Evolutionary conservation across 1,140 invertebrate genomes (phyloP), one percentile per base, ranked within the genome.

Genomic region (Drosophila simulans): DNA sequence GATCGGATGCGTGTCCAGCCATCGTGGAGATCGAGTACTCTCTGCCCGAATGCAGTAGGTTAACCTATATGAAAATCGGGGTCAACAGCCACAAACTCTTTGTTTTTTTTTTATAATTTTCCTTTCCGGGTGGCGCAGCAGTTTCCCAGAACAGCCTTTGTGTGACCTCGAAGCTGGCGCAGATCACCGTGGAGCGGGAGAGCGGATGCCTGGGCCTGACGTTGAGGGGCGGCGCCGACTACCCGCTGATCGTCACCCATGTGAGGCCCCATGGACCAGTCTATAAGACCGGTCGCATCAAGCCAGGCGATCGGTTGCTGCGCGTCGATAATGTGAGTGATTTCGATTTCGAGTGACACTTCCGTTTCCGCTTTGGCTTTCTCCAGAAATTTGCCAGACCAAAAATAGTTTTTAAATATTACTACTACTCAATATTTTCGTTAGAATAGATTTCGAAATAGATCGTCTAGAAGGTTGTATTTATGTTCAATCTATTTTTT

Each of bases 261-360:
- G 96, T 99, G 3, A 94, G 97, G 77, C 95, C 96, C 1, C 96
- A 97, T 52, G 97, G 98, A 0, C 96, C 98, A 0, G 97, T 97
- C 12, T 97, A 98, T 75, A 96, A 93, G 64, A 94, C 94, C 11
- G 94, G 96, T 2, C 95, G 97, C 37, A 95, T 98, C 48, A 96
- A 97, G 91, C 95, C 96, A 8, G 97, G 97, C 2, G 98, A 99
- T 92, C 94, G 98, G n/a, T 93, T 99, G 2, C 76, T 98, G 12
- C 97, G 97, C 49, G 96, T 99, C 1, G 98, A 99, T 93, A 95
- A 95, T 90, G 95, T 95, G 31, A 92, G 90, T 91, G 25, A n/a
- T 40, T 12, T 42, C 34, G 54, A 60, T 40, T 12, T 42, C 25
- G 54, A 60, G 27, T 59, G 39, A 10, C 49, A 59, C 62, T 55